These are phyloP conservation scores for Macropus fuliginosus DNA, from an alignment of 2,797 vertebrate genomes.

Conservation along the genomic window DNA sequence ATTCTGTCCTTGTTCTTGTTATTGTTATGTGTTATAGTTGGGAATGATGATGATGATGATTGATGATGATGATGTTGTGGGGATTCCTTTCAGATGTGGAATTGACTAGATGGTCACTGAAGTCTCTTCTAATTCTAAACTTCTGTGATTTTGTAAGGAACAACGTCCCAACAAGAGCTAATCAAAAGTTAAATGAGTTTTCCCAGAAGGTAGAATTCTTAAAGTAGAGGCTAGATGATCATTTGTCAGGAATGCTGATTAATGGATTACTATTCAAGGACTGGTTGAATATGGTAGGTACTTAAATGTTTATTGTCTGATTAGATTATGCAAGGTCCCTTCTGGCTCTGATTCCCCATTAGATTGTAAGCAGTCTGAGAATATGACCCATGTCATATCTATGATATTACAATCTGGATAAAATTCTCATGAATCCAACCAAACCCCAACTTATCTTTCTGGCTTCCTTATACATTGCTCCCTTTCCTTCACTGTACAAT, in stretches of 20 bases:
- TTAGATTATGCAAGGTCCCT: background rate
- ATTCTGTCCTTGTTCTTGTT: background rate
- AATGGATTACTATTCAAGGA: background rate
- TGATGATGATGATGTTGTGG: background rate
- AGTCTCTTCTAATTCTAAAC: background rate
- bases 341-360: background rate
- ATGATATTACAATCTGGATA: background rate
- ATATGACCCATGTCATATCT: background rate
- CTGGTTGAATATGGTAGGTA: background rate
- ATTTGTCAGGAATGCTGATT: background rate
- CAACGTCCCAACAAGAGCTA: background rate
- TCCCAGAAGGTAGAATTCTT: background rate
- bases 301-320: background rate
- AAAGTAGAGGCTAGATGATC: background rate
- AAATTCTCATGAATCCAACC: background rate
- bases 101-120: background rate
- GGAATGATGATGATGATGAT: background rate
- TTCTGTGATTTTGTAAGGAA: background rate
- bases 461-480: background rate
- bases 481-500: background rate
- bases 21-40: background rate
- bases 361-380: background rate
- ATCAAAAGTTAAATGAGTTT: background rate
- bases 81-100: background rate
- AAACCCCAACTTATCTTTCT: background rate